These are phyloP conservation scores for Achroia grisella DNA, from an alignment of 1,140 invertebrate genomes.

Conservation along the genomic window DNA sequence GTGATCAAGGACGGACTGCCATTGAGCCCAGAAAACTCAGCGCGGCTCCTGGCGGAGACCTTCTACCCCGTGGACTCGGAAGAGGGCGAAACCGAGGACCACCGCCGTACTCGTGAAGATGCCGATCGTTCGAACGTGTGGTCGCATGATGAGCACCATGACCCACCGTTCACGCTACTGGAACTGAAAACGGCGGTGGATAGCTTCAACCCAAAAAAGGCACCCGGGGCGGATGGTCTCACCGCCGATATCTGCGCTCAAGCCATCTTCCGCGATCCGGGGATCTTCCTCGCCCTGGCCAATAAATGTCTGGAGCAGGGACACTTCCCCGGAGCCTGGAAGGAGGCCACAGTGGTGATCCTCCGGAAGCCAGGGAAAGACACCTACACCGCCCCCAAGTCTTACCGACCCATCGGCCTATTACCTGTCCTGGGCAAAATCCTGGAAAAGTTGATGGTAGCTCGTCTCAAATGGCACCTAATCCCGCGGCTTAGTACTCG, in stretches of 20 bases:
- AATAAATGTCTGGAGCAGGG: slow-evolving; percentile 1
- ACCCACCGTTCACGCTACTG: neutral
- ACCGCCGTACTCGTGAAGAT: no score
- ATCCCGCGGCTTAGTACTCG: neutral
- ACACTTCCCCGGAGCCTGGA: slow-evolving; percentile 6
- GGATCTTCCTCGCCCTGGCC: neutral
- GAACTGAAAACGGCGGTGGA: neutral
- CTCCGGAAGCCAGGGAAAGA: slow-evolving; percentile 10
- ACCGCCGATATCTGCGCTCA: neutral
- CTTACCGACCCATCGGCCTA: slow-evolving; percentile 11
- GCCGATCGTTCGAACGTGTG: no score
- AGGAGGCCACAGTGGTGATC: slow-evolving; percentile 4
- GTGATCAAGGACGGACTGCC: no score
- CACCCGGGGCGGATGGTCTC: slow-evolving; percentile 1
- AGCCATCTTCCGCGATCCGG: neutral
- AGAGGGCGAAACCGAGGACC: no score
- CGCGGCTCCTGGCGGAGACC: slow-evolving; percentile 3
- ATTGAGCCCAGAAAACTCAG: slow-evolving; percentile 6
- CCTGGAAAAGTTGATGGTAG: slow-evolving; percentile 7
- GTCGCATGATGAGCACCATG: neutral
- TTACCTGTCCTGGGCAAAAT: slow-evolving; percentile 8
- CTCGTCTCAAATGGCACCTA: neutral
- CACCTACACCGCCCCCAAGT: slow-evolving; percentile 6
- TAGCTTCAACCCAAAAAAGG: slow-evolving; percentile 5
- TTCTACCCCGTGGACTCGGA: slow-evolving; percentile 6